phyloP scores from a whole-genome alignment of 2,888 invertebrate species.

The Apodemia zela region DNA sequence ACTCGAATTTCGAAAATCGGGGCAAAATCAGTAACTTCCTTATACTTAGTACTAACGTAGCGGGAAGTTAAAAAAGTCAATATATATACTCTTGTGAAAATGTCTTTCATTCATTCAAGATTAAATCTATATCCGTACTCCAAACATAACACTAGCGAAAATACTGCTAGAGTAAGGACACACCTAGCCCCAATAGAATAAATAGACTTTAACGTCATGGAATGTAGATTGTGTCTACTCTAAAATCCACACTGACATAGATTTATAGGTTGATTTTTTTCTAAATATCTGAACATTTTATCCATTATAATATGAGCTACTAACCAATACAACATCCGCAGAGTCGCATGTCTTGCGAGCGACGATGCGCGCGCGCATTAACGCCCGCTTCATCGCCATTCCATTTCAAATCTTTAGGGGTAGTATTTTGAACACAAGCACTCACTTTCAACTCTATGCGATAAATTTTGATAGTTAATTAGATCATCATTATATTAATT shows the following conservation, averaged over 20 bases:
- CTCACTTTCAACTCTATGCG: conserved; percentile 61
- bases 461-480: conserved; percentile 49
- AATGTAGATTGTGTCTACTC: background rate
- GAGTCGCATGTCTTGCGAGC: conserved; percentile 69
- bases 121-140: conserved; percentile 10
- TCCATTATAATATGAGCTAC: conserved; percentile 34
- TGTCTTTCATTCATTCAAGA: conserved; percentile 6
- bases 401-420: conserved; percentile 47
- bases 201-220: background rate
- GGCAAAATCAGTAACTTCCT: too few species aligned
- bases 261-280: background rate
- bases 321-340: conserved; percentile 76
- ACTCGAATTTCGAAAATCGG: too few species aligned
- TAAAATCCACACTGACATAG: background rate
- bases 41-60: too few species aligned
- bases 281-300: background rate
- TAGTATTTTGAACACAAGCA: conserved; percentile 58
- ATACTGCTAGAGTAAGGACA: background rate
- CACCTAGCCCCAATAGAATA: background rate
- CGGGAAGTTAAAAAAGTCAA: background rate
- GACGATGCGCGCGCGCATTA: conserved; percentile 55
- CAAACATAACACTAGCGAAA: conserved; percentile 2
- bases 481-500: background rate
- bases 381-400: conserved; percentile 55
- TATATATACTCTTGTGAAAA: background rate